phyloP scores from a whole-genome alignment of 2,797 vertebrate genomes.

The Ataeniobius toweri region DNA sequence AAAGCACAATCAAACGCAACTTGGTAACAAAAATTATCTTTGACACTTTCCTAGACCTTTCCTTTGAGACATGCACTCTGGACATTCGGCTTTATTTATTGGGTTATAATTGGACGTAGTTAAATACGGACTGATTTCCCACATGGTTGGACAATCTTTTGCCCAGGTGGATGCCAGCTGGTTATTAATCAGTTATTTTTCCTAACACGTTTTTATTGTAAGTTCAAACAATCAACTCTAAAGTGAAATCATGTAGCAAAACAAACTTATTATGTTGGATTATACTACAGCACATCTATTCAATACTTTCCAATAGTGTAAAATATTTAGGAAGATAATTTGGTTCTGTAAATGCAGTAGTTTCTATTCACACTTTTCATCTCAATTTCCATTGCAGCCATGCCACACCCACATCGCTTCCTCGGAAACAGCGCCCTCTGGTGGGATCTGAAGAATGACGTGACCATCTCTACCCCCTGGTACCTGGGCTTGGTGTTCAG shows the following conservation, averaged over 20 bases:
- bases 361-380: neutral
- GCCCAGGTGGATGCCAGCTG: slow-evolving; percentile 1
- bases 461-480: slow-evolving; percentile 93
- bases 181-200: slow-evolving; percentile 19
- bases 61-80: neutral
- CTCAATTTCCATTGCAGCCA: slow-evolving; percentile 77
- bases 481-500: slow-evolving; percentile 94
- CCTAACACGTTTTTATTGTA: slow-evolving; percentile 20
- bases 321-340: neutral
- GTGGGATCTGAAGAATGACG: slow-evolving; percentile 95
- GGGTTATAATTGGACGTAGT: slow-evolving; percentile 8
- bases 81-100: neutral
- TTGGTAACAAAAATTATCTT: neutral
- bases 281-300: neutral
- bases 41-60: neutral
- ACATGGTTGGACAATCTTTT: slow-evolving; percentile 1
- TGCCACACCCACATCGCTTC: slow-evolving; percentile 93
- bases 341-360: rapidly evolving
- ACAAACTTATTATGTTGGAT: neutral
- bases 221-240: slow-evolving; percentile 14
- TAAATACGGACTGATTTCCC: slow-evolving; percentile 14
- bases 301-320: neutral
- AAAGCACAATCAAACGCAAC: neutral
- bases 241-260: slow-evolving; percentile 22
- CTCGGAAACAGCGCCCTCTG: slow-evolving; percentile 90